A percentile compares a stretch with the other conserved stretches of the same genome.
phyloP scores from a whole-genome alignment of 2,888 invertebrate genomes.

The Tipula unca region DNA sequence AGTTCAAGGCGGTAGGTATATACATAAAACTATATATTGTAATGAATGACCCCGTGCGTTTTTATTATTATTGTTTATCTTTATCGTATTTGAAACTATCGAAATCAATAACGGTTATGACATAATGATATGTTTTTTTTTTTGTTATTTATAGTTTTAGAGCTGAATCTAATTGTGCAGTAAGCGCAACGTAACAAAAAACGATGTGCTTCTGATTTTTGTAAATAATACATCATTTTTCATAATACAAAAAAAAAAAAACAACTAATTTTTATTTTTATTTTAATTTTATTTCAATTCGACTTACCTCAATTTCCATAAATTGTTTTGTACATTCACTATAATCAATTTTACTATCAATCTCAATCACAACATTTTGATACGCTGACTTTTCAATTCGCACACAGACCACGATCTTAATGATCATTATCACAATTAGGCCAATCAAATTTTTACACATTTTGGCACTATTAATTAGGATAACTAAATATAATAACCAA shows the following conservation, averaged over 20 bases:
- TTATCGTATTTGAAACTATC: too few species aligned
- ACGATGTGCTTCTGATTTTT: background rate
- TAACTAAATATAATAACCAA: background rate
- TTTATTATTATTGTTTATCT: background rate
- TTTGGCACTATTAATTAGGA: background rate
- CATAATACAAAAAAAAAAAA: background rate
- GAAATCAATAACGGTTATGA: background rate
- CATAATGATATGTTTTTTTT: background rate
- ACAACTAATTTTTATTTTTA: background rate
- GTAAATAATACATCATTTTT: background rate
- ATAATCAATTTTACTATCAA: constrained; percentile 17
- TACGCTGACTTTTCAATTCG: constrained; percentile 15
- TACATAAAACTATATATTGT: too few species aligned
- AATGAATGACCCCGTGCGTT: background rate
- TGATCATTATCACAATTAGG: background rate
- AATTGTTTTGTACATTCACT: constrained; percentile 21
- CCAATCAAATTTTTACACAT: background rate
- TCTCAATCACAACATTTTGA: constrained; percentile 22
- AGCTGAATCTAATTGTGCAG: constrained; percentile 20
- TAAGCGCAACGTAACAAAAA: constrained; percentile 20
- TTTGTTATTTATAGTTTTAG: background rate
- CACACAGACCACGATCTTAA: constrained; percentile 2
- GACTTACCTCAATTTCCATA: constrained; percentile 20
- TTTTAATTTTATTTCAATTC: constrained; percentile 17
- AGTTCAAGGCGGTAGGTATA: background rate